Evolutionary conservation across 2,797 vertebrate species (phyloP).

Genomic region (Lagorchestes hirsutus): DNA sequence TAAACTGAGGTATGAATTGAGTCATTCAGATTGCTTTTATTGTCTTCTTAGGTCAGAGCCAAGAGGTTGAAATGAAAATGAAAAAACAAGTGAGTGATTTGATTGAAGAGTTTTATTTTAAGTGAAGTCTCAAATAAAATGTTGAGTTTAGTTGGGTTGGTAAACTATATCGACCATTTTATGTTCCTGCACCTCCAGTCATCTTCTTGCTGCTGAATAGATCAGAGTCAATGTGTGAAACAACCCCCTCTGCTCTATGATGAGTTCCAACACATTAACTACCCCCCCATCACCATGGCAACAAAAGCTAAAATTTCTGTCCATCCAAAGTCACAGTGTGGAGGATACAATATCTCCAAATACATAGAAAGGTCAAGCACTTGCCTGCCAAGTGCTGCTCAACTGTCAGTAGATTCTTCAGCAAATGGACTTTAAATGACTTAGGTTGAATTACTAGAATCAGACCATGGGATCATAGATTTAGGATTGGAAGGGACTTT

Average conservation of each 20-base stretch:
- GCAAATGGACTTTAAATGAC: constrained; percentile 35
- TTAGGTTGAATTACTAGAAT: constrained; percentile 1
- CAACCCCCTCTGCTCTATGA: constrained; percentile 65
- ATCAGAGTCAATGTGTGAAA: constrained; percentile 24
- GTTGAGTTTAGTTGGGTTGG: background rate
- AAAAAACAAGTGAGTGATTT: background rate
- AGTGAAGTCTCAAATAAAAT: background rate
- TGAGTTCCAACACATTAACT: constrained; percentile 84
- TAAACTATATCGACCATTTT: constrained; percentile 7
- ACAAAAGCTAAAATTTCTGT: constrained; percentile 68
- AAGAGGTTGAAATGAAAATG: background rate
- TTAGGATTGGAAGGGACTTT: background rate
- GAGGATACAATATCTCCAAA: background rate
- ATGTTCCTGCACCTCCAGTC: background rate
- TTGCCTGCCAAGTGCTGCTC: background rate
- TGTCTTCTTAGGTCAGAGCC: background rate
- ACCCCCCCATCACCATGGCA: constrained; percentile 79
- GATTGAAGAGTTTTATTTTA: background rate
- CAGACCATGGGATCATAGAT: background rate
- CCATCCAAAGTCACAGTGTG: constrained; percentile 1
- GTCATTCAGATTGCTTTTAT: background rate
- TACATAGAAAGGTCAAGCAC: background rate
- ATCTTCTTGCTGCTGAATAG: constrained; percentile 58
- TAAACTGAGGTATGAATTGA: background rate
- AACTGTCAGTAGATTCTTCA: background rate